Percentiles rank a stretch among this genome's conserved stretches.
These are phyloP conservation scores for Trichogramma dendrolimi DNA, from an alignment of 2,888 invertebrate species.

Conservation along the genomic window DNA sequence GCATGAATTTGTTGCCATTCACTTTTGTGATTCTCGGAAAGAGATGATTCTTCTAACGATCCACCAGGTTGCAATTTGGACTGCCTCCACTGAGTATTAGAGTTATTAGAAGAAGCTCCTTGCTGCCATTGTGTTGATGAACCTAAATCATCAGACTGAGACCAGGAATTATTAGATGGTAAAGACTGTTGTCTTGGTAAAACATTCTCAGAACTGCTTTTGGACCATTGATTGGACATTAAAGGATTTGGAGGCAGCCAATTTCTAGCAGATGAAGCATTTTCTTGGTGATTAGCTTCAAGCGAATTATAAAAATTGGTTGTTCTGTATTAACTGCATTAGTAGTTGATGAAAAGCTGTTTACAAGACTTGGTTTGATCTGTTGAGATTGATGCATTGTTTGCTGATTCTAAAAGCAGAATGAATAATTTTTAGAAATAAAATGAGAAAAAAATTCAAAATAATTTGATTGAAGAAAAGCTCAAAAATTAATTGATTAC, in stretches of 20 bases:
- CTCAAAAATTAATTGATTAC: neutral
- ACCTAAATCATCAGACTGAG: conserved; percentile 22
- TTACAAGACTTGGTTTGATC: conserved; percentile 22
- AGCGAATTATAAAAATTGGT: conserved; percentile 21
- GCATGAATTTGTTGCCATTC: conserved; percentile 38
- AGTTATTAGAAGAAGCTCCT: conserved; percentile 19
- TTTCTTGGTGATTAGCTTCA: conserved; percentile 22
- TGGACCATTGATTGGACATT: conserved; percentile 34
- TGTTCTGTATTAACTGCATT: conserved; percentile 25
- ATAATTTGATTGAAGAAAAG: neutral
- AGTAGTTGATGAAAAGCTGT: neutral
- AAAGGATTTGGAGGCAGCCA: conserved; percentile 27
- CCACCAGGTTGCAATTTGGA: conserved; percentile 31
- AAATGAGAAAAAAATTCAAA: neutral
- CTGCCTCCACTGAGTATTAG: conserved; percentile 26
- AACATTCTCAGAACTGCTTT: conserved; percentile 35
- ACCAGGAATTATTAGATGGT: conserved; percentile 22
- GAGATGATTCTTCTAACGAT: conserved; percentile 26
- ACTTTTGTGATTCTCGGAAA: conserved; percentile 26
- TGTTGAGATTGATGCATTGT: conserved; percentile 24
- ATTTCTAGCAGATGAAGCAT: conserved; percentile 19
- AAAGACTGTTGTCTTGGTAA: conserved; percentile 27
- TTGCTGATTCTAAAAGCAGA: conserved; percentile 20
- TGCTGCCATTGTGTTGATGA: conserved; percentile 29
- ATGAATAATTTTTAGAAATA: conserved; percentile 13